Evolutionary conservation across 1,140 invertebrate species (phyloP).

Genomic region (Lucilia cuprina): DNA sequence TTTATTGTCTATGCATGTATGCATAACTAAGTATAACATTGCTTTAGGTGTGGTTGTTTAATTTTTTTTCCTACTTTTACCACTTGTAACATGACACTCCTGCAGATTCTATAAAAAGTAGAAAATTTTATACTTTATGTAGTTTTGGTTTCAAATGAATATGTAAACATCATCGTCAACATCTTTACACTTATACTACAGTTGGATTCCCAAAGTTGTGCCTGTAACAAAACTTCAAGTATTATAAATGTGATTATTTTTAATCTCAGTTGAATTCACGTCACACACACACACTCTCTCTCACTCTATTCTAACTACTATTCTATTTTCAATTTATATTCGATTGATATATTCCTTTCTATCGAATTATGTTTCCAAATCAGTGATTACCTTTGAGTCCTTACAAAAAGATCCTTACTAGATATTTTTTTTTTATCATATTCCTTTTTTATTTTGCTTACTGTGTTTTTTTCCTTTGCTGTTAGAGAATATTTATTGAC

Average conservation of each 20-base stretch:
- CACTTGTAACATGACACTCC: background rate
- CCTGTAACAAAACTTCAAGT: background rate
- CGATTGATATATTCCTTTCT: slow-evolving; percentile 5
- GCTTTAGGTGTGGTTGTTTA: background rate
- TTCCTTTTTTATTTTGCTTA: background rate
- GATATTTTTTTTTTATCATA: background rate
- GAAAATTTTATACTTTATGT: background rate
- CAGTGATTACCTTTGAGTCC: background rate
- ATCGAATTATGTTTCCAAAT: slow-evolving; percentile 31
- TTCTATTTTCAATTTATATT: background rate
- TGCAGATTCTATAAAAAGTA: background rate
- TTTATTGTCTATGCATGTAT: background rate
- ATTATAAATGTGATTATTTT: slow-evolving; percentile 25
- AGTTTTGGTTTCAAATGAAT: background rate
- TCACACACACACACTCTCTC: no score
- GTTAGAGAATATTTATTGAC: background rate
- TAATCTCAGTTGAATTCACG: slow-evolving; percentile 10
- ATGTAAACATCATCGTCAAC: background rate
- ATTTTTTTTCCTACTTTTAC: background rate
- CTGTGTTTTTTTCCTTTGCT: background rate
- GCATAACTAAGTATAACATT: no score
- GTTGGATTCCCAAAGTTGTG: background rate
- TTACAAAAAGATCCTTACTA: background rate
- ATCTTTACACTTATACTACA: background rate
- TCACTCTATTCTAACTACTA: background rate